These are phyloP conservation scores for Caenorhabditis doughertyi DNA, from an alignment of 2,888 invertebrate genomes.

Conservation along the genomic window DNA sequence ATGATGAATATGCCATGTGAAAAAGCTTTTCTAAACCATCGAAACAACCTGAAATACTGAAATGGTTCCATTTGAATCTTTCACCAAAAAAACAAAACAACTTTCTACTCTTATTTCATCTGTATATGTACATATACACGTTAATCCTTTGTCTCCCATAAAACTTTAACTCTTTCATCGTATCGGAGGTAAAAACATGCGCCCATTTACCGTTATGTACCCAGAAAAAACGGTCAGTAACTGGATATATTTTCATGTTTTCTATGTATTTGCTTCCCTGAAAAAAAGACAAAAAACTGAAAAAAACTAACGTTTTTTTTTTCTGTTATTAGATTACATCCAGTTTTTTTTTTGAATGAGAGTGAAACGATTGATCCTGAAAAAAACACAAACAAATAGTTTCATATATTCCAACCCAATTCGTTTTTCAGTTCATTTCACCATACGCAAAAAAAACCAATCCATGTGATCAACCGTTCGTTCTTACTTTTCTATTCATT, in stretches of 20 bases:
- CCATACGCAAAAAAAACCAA: slow-evolving; percentile 8
- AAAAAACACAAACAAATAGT: slow-evolving; percentile 28
- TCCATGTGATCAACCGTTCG: slow-evolving; percentile 1
- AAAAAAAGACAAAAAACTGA: slow-evolving; percentile 11
- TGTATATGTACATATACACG: background rate
- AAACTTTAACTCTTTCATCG: slow-evolving; percentile 20
- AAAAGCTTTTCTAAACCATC: too few relatives aligned
- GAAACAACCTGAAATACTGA: background rate
- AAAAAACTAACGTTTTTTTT: slow-evolving; percentile 29
- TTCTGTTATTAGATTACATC: slow-evolving; percentile 48
- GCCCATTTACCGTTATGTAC: slow-evolving; percentile 56
- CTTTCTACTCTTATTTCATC: slow-evolving; percentile 4
- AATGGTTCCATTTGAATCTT: background rate
- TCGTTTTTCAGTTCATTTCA: slow-evolving; percentile 4
- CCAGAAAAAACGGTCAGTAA: slow-evolving; percentile 48
- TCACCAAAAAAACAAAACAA: slow-evolving; percentile 1
- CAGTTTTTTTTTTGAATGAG: slow-evolving; percentile 41
- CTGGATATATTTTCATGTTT: slow-evolving; percentile 49
- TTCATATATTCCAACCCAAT: background rate
- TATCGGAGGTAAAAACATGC: slow-evolving; percentile 44
- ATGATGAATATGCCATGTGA: too few relatives aligned
- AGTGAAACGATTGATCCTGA: slow-evolving; percentile 29
- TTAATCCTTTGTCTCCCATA: slow-evolving; percentile 35
- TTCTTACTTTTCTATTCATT: slow-evolving; percentile 4
- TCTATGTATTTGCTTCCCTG: slow-evolving; percentile 14